phyloP scores from a whole-genome alignment of 2,113 vertebrate species.

The Ploceus nigricollis region DNA sequence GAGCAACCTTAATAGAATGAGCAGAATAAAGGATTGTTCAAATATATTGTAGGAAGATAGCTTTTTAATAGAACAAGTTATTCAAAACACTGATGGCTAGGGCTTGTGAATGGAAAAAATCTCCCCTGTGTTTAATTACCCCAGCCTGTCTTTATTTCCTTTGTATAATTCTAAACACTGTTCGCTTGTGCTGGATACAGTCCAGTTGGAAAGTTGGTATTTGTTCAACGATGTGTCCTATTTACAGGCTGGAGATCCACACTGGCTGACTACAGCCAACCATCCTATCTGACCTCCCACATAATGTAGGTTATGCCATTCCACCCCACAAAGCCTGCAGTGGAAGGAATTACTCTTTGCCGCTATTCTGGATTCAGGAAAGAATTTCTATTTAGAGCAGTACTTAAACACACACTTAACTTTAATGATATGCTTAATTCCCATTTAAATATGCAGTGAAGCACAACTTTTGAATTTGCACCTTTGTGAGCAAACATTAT shows the following conservation, averaged over 20 bases:
- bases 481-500: not conserved
- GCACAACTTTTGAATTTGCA: not conserved
- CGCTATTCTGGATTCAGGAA: not conserved
- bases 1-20: constrained; percentile 56
- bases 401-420: constrained; percentile 30
- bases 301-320: not conserved
- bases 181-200: not conserved
- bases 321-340: not conserved
- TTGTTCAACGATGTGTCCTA: not conserved
- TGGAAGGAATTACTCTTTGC: constrained; percentile 8
- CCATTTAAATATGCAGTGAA: not conserved
- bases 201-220: constrained; percentile 20
- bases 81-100: constrained; percentile 7
- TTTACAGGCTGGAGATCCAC: not conserved
- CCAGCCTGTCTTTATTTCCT: constrained; percentile 26
- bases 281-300: not conserved
- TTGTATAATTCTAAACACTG: not conserved
- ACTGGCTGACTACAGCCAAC: not conserved
- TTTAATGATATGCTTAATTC: constrained; percentile 34
- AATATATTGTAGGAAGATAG: constrained; percentile 46
- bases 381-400: constrained; percentile 38
- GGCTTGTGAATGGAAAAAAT: constrained; percentile 34
- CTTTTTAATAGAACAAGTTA: constrained; percentile 54
- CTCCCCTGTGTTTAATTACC: constrained; percentile 51
- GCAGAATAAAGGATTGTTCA: constrained; percentile 54